Evolutionary conservation across 2,797 vertebrate genomes (phyloP).

Genomic region (Peromyscus attwateri): DNA sequence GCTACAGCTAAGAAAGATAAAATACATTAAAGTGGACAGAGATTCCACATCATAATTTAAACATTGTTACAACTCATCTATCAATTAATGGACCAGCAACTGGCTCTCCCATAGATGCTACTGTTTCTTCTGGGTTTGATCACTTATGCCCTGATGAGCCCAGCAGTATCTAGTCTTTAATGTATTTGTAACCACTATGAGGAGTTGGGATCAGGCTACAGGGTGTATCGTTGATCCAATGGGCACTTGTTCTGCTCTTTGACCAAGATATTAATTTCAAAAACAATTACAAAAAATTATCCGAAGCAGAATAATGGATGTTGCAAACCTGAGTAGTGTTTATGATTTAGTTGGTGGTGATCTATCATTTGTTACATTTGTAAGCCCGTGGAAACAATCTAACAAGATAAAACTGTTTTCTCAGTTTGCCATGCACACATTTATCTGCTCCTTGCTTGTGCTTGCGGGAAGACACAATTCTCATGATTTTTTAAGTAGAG

Average conservation of each 20-base stretch:
- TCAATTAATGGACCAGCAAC: neutral
- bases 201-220: constrained; percentile 37
- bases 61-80: neutral
- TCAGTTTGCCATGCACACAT: constrained; percentile 58
- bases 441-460: constrained; percentile 40
- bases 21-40: neutral
- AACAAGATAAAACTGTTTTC: constrained; percentile 71
- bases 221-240: constrained; percentile 39
- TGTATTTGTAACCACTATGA: neutral
- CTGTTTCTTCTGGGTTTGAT: neutral
- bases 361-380: constrained; percentile 62
- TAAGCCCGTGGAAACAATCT: constrained; percentile 28
- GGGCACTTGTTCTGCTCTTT: constrained; percentile 48
- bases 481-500: constrained; percentile 77
- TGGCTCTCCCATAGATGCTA: neutral
- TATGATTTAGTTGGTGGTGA: constrained; percentile 43
- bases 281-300: neutral
- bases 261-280: constrained; percentile 47
- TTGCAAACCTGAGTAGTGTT: neutral
- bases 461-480: constrained; percentile 56
- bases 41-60: neutral
- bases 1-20: neutral
- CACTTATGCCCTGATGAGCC: neutral
- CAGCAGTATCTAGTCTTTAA: neutral
- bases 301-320: neutral